A percentile compares a stretch with the other conserved stretches of the same genome.
These are phyloP conservation scores for Tachuris rubrigastra DNA, from an alignment of 2,113 vertebrate species.

Conservation along the genomic window DNA sequence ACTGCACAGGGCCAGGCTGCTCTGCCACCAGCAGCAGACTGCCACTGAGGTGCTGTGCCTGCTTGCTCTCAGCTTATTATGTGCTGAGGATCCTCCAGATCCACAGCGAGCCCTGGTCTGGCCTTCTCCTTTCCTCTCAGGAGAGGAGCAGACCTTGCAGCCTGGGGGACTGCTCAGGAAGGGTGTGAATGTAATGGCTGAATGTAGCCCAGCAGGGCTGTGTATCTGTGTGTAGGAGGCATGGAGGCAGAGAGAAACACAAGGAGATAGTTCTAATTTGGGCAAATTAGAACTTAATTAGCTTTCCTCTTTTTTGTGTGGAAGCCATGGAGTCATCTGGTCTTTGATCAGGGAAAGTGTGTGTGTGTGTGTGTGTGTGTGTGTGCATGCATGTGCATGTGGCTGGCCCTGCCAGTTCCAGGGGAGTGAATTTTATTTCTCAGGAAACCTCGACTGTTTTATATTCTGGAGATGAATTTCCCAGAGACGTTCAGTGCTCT, in stretches of 20 bases:
- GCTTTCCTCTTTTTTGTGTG: not conserved
- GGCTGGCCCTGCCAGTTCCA: not conserved
- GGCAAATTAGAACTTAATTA: not conserved
- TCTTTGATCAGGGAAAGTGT: not conserved
- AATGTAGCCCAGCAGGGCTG: not conserved
- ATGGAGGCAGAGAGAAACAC: not conserved
- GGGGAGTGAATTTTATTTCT: not conserved
- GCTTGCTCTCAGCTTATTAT: not conserved
- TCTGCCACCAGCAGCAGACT: not conserved
- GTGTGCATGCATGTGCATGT: rapidly evolving
- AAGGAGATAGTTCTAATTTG: not conserved
- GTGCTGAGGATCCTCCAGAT: not conserved
- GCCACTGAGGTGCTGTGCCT: not conserved
- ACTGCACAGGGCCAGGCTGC: not conserved
- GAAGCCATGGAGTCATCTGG: not conserved
- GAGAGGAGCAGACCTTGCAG: not conserved
- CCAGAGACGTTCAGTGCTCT: not conserved
- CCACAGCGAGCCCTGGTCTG: not conserved
- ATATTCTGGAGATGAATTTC: not conserved
- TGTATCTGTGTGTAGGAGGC: not conserved
- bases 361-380: too few relatives aligned
- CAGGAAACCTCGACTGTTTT: not conserved
- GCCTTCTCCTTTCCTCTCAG: not conserved
- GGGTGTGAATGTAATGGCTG: not conserved
- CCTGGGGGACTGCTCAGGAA: not conserved